Base-by-base conservation (phyloP, 1,140 invertebrate species). In the Marisa cornuarietis region DNA sequence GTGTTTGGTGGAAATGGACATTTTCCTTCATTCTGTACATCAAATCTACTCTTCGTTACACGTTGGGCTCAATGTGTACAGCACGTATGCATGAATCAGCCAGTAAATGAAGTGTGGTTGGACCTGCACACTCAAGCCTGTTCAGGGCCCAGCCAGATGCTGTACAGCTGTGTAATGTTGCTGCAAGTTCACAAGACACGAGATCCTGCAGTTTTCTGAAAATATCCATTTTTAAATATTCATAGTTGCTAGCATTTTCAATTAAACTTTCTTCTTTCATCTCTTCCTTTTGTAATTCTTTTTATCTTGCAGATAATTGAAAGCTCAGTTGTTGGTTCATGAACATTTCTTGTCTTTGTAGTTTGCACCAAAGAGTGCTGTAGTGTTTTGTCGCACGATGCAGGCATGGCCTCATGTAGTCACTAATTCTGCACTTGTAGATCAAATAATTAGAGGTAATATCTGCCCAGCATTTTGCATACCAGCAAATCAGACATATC, bases 11-110 rank as follows among this genome's bases (percentile, higher is more conserved):
- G 68, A 77, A 68, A 63, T 77, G 76, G 76, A 69, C 76, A 68
- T 63, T 77, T 49, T 76, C 73, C 49, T 79, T 76, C 74, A 76
- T 72, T 79, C 77, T 71, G 78, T 82, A 76, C 72, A 76, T 82
- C 75, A 66, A 58, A 61, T 82, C 74, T 80, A 54, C 69, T 69
- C 69, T 76, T 76, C 51, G 73, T 75, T 76, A 68, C 31, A 42
- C 68, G 79, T 80, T 71, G 66, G 68, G 73, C 79, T 80, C 73
- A 80, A 71, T 76, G 74, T 76, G 74, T 80, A 76, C 73, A 80
- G 79, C 69, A 79, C 31, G 71, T 51, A 61, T 80, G 78, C 74
- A 31, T 80, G 74, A 49, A 77, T 65, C 68, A 65, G 65, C 16
- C 63, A 65, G 76, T 24, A 51, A 65, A 62, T 54, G 22, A 26